Evolutionary conservation across 2,113 vertebrate species (phyloP), one percentile per base, ranked within the genome.

Genomic region (Microcebus ravelobensis): DNA sequence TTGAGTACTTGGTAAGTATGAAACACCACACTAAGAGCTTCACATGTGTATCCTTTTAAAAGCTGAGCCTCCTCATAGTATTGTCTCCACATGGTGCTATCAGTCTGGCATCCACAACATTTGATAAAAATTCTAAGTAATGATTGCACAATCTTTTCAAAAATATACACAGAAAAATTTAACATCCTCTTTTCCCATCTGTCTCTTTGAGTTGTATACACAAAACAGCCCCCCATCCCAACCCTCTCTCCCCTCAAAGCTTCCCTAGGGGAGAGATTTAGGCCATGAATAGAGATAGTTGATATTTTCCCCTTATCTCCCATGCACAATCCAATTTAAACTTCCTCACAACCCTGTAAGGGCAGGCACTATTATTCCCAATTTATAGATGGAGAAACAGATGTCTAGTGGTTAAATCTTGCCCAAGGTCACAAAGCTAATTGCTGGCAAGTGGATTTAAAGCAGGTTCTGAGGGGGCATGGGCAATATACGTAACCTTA

Each of bases 341-440:
- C n/a, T 70, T 96, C 50, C 36, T 95, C n/a, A 91, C 3, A 14
- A 29, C n/a, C 34, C 23, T 95, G 59, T 79, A 8, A 96, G 29
- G n/a, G 39, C 31, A 86, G 13, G 17, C n/a, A 50, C 39, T 83
- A 65, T 77, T 71, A 76, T 73, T 8, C 74, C 82, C 42, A 83
- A 87, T 96, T 96, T 84, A 87, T 31, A 82, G 82, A 77, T 50
- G 18, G 39, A 92, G 55, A 93, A 94, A 48, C 59, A 94, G 63
- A 73, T 85, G 21, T 82, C 86, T 87, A 83, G 86, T 80, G 45
- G 80, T 83, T 68, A 88, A 77, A 71, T 52, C 25, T 63, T 83
- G 61, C 86, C 67, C 61, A 68, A 34, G 5, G 36, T 85, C 71
- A 29, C 25, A 94, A 27, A 89, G 57, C 50, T 90, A 94, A 76